Evolutionary conservation across 2,113 vertebrate genomes (phyloP), one percentile per base, ranked within the genome.

Genomic region (Cololabis saira): DNA sequence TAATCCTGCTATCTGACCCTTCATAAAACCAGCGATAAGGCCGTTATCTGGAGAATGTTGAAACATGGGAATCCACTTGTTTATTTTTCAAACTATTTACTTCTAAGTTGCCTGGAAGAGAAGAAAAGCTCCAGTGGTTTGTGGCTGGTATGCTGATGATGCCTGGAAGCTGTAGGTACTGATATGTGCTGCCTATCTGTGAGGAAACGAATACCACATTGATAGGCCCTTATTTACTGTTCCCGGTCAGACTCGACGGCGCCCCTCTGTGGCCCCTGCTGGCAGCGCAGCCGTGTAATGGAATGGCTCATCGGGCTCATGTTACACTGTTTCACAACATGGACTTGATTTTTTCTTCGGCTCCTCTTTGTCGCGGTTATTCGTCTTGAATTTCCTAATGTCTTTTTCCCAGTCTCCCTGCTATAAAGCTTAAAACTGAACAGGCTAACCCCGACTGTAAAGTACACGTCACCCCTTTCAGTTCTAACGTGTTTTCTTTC

Each of bases 71-170:
- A 90, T 85, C 74, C 72, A 57, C 30, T 67, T 91, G 89, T 91
- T 91, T 89, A 85, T 91, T 87, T 92, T 81, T 67, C 27, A 72
- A 88, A 83, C 68, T 71, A 87, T 90, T 92, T 90, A 88, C 82
- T 82, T 89, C 59, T 65, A 82, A 74, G 74, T 71, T 80, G 72
- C 78, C 79, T 84, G 74, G 67, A 79, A 62, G 73, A 86, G 72
- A 82, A 85, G 82, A 87, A 85, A 83, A 67, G 77, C 83, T 81
- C 54, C 55, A 54, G 73, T 79, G 80, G 71, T 87, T 89, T 83
- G 81, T 78, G 76, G 78, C 78, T 81, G 86, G 90, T 86, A 84
- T 90, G 87, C 68, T 71, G 82, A 84, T 87, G 85, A 85, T 84
- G 87, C 84, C 86, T 87, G 86, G 74, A 66, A 87, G 88, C 81